phyloP scores from a whole-genome alignment of 2,888 invertebrate genomes.

The Aquatica leii region DNA sequence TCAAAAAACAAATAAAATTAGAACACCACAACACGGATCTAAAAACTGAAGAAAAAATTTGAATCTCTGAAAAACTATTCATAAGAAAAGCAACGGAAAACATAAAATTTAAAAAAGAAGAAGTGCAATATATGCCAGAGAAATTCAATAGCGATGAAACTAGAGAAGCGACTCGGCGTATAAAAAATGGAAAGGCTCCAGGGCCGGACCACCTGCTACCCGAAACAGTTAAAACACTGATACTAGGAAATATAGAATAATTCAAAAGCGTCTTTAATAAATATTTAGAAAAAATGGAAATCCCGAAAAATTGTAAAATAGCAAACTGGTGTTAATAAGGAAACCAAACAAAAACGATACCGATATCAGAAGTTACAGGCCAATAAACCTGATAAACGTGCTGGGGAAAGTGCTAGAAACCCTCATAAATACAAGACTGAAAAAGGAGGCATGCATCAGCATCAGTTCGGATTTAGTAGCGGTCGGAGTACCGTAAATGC shows the following conservation, averaged over 20 bases:
- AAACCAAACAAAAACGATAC: not conserved
- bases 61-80: not conserved
- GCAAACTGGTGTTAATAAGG: not conserved
- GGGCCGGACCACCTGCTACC: not conserved
- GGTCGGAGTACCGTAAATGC: not conserved
- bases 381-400: no score
- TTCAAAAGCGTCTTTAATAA: not conserved
- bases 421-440: no score
- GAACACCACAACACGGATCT: not conserved
- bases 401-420: no score
- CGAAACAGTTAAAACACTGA: conserved; percentile 10
- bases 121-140: no score
- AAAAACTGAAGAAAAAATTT: not conserved
- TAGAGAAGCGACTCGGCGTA: conserved; percentile 1
- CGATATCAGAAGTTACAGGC: not conserved
- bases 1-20: not conserved
- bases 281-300: not conserved
- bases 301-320: not conserved
- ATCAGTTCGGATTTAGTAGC: not conserved
- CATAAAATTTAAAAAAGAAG: not conserved
- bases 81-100: not conserved
- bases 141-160: not conserved
- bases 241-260: not conserved
- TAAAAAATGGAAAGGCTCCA: not conserved
- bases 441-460: not conserved